Base-by-base conservation (phyloP, 2,113 vertebrate species). In the Vanacampus margaritifer region DNA sequence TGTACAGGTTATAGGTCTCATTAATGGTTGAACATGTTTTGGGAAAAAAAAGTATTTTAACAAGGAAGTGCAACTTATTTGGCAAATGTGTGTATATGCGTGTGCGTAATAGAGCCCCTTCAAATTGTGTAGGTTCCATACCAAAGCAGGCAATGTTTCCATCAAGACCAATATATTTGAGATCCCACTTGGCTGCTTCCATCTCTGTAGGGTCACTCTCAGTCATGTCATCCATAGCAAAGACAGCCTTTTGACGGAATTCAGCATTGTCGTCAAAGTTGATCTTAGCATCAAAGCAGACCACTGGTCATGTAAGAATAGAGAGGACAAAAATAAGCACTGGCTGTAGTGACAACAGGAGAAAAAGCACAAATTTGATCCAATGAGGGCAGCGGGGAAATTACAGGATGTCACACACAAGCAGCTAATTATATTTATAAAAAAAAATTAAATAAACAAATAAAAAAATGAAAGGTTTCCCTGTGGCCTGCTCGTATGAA, bases 91-190 rank as follows among this genome's bases (percentile, higher is more conserved):
- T 67, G 26, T 58, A 57, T 36, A 7, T n/a, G 39, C 48, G 45
- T 51, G 59, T 53, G 66, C 3, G 39, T 24, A 68, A 17, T 35
- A 26, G 13, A 24, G 39, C 26, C 28, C 41, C 69, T 6, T 67
- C 23, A 41, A 5, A 21, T 28, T 17, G 64, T 21, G 64, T 61
- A 0, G 14, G 17, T 59, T 72, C 67, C 93, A 87, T 91, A 99
- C 97, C 97, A 76, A 99, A 99, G 88, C 97, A 99, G 74, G 97
- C 97, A 41, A 99, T 99, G 91, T 99, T 98, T 77, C 97, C 97
- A 24, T 99, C 97, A 86, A 99, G 80, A 46, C 97, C 96, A 60
- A 99, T 96, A 79, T 99, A 99, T 75, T 99, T 99, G 45, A 99
- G 94, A 79, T 98, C 95, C 28, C 96, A 95, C 87, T 91, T 96